These are phyloP conservation scores for Magallana nippona DNA, from an alignment of 2,888 invertebrate genomes.

Conservation along the genomic window DNA sequence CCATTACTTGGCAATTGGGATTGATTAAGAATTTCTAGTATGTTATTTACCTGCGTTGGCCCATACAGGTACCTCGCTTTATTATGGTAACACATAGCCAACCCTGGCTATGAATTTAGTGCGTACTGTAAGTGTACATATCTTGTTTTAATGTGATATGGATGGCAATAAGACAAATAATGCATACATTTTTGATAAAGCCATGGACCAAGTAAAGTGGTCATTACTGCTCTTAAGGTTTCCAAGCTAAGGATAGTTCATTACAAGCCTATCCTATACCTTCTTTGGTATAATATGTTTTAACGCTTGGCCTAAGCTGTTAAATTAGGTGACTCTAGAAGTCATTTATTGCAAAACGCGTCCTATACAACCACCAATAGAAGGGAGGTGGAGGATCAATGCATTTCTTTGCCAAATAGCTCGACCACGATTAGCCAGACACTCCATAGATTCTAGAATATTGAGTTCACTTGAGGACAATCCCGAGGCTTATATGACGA, in stretches of 20 bases:
- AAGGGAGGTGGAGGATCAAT: constrained; percentile 23
- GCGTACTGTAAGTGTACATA: no score
- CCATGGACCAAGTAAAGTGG: neutral
- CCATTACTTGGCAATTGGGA: no score
- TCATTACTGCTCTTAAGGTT: neutral
- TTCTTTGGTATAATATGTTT: constrained; percentile 11
- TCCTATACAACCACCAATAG: constrained; percentile 10
- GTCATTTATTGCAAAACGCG: constrained; percentile 26
- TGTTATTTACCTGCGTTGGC: no score
- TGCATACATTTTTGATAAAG: no score
- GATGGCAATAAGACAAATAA: no score
- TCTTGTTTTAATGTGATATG: no score
- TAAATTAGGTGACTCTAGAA: constrained; percentile 4
- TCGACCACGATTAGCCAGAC: constrained; percentile 11
- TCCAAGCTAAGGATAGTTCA: constrained; percentile 2
- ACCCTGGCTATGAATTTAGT: no score
- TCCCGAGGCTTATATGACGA: neutral
- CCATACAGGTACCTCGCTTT: no score
- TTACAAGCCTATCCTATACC: neutral
- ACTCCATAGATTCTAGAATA: neutral
- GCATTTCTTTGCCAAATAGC: neutral
- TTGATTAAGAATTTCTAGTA: no score
- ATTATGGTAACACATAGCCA: no score
- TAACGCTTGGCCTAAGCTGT: constrained; percentile 22
- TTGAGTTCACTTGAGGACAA: constrained; percentile 26